Base-by-base conservation (phyloP, 2,888 invertebrate genomes). In the Muschampia staudingeri region DNA sequence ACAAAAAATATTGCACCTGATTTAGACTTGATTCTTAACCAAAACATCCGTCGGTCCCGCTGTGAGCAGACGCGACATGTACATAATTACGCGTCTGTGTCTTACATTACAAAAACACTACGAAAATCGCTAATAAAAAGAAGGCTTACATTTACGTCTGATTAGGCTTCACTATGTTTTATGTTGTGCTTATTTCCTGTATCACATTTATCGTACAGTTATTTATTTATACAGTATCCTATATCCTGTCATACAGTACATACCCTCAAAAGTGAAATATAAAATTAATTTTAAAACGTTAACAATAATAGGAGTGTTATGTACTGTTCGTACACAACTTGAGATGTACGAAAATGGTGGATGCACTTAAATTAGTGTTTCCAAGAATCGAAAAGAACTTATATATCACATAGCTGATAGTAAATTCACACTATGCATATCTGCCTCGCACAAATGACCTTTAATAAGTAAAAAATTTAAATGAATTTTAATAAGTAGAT, bases 181-280 rank as follows among this genome's bases (percentile, higher is more conserved):
- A 95, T 94, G 92, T 96, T 96, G 96, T 96, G 96, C 96, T 94
- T 95, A 94, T 94, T 95, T 93, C 91, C 92, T 93, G 94, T 96
- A 96, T 96, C 96, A 96, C 96, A 96, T 92, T 94, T 92, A 95
- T 93, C 91, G 91, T 94, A 95, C 92, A 94, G 73, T 79, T 48
- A 91, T 71, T 71, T 71, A 71, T 93, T 93, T 93, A 92, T 93
- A 94, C 91, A 93, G 91, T 88, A 92, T 91, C 88, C 69, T 44
- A 79, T 79, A 79, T 73, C 73, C 90, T 95, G 94, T 95, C 92
- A 94, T 92, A 95, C 94, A 95, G 94, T 93, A 93, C 91, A 93
- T 91, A 79, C 72, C 93, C 91, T 91, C 89, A 82, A 84, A 83
- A 87, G 79, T 82, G 83, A 73, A 84, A 84, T 83, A 83, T 84